A percentile compares a stretch with the other conserved stretches of the same genome.
These are phyloP conservation scores for Euproctis similis DNA, from an alignment of 2,888 invertebrate species.

Conservation along the genomic window DNA sequence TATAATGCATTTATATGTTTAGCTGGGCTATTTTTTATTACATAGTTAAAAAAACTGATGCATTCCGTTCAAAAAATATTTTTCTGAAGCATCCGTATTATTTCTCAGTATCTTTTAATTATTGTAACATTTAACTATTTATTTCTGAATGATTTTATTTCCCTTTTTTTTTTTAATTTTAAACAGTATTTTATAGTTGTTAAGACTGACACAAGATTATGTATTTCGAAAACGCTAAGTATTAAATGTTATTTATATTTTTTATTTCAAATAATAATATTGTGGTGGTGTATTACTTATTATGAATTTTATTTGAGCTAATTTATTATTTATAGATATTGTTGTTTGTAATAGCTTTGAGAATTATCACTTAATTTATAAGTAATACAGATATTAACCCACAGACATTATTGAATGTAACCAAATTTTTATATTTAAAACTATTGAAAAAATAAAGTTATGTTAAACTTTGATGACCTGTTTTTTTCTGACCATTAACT, in stretches of 20 bases:
- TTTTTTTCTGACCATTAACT: slow-evolving; percentile 23
- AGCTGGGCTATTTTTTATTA: slow-evolving; percentile 28
- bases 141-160: slow-evolving; percentile 33
- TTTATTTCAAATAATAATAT: slow-evolving; percentile 37
- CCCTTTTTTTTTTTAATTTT: slow-evolving; percentile 45
- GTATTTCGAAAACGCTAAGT: slow-evolving; percentile 62
- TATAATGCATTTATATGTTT: slow-evolving; percentile 34
- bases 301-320: slow-evolving; percentile 50
- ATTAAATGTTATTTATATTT: slow-evolving; percentile 59
- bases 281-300: slow-evolving; percentile 58
- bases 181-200: slow-evolving; percentile 67
- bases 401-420: slow-evolving; percentile 59
- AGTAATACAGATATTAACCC: slow-evolving; percentile 52
- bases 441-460: slow-evolving; percentile 58
- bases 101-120: slow-evolving; percentile 40
- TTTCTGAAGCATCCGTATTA: slow-evolving; percentile 38
- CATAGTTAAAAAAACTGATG: slow-evolving; percentile 28
- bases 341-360: slow-evolving; percentile 42
- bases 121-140: slow-evolving; percentile 22
- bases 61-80: slow-evolving; percentile 54
- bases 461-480: slow-evolving; percentile 42
- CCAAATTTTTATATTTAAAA: slow-evolving; percentile 61
- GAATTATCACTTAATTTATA: slow-evolving; percentile 45
- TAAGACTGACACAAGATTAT: slow-evolving; percentile 70
- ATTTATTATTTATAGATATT: slow-evolving; percentile 39